Percentiles rank a stretch among this genome's conserved stretches.
Evolutionary conservation across 2,888 invertebrate species (phyloP).

Genomic region (Acleris cristana): DNA sequence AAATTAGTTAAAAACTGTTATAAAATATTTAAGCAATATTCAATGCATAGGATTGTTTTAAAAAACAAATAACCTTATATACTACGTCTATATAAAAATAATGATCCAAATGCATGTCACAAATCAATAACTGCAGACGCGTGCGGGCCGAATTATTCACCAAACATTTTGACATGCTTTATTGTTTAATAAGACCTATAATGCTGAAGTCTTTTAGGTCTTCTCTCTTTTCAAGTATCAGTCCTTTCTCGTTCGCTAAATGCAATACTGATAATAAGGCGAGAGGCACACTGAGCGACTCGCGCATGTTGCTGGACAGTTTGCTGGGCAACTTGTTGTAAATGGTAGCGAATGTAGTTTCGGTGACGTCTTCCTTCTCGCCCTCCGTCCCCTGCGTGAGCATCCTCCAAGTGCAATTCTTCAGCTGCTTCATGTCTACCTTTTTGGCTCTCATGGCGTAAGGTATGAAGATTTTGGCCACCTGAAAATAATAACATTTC

Average conservation of each 20-base stretch:
- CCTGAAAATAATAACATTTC: conserved; percentile 64
- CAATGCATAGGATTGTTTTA: conserved; percentile 18
- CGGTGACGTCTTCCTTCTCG: conserved; percentile 65
- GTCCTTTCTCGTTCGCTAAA: conserved; percentile 91
- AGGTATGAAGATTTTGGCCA: conserved; percentile 88
- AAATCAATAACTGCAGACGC: background rate
- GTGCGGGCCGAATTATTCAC: background rate
- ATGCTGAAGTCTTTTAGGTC: conserved; percentile 82
- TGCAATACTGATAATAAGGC: conserved; percentile 92
- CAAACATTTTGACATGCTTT: background rate
- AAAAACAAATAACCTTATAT: conserved; percentile 32
- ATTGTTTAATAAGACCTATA: conserved; percentile 63
- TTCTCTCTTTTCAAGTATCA: conserved; percentile 79
- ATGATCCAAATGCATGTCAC: conserved; percentile 4
- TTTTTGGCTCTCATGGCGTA: conserved; percentile 93
- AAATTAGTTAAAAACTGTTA: conserved; percentile 49
- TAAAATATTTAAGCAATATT: conserved; percentile 48
- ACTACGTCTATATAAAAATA: conserved; percentile 9
- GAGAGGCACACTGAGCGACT: conserved; percentile 90
- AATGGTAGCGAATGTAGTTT: conserved; percentile 81
- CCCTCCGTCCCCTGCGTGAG: conserved; percentile 72
- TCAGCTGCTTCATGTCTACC: conserved; percentile 93
- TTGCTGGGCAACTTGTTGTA: conserved; percentile 83
- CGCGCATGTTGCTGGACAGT: conserved; percentile 85
- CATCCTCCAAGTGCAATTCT: conserved; percentile 88